Percentiles rank a stretch among this genome's conserved stretches.
Evolutionary conservation across 2,888 invertebrate species (phyloP).

Genomic region (Ennomos fuscantarius): DNA sequence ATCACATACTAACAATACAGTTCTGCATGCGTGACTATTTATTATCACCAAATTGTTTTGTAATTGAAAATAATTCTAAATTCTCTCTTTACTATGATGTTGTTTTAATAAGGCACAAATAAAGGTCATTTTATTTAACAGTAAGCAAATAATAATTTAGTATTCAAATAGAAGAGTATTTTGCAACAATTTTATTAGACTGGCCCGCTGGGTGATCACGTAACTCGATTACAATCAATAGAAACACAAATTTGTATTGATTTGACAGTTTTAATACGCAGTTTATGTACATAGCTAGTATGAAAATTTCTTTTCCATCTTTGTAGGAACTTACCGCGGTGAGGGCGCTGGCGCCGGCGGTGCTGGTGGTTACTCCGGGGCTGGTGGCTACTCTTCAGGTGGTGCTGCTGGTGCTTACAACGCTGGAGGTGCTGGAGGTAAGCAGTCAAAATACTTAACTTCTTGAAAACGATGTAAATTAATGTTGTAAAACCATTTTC

Average conservation of each 20-base stretch:
- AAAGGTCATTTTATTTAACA: slow-evolving; percentile 32
- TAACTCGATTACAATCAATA: too few relatives aligned
- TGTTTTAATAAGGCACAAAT: slow-evolving; percentile 35
- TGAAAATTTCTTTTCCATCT: background rate
- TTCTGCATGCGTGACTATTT: slow-evolving; percentile 42
- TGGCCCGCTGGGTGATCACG: too few relatives aligned
- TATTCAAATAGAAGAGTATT: background rate
- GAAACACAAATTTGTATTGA: too few relatives aligned
- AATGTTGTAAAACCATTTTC: too few relatives aligned
- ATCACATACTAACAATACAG: slow-evolving; percentile 43
- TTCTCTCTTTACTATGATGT: slow-evolving; percentile 45
- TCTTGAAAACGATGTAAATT: too few relatives aligned
- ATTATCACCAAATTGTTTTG: slow-evolving; percentile 38
- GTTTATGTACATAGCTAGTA: too few relatives aligned
- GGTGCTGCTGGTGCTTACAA: slow-evolving; percentile 20
- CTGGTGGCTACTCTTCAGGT: slow-evolving; percentile 43
- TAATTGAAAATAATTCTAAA: slow-evolving; percentile 54
- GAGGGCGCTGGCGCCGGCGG: slow-evolving; percentile 64
- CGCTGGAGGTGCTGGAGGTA: slow-evolving; percentile 41
- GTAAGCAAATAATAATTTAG: slow-evolving; percentile 27
- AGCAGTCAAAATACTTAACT: background rate
- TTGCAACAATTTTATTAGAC: too few relatives aligned
- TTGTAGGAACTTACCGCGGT: slow-evolving; percentile 76
- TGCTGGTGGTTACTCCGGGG: slow-evolving; percentile 41
- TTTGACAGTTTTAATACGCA: too few relatives aligned